phyloP scores from a whole-genome alignment of 2,888 invertebrate genomes.

The Taenaris catops region DNA sequence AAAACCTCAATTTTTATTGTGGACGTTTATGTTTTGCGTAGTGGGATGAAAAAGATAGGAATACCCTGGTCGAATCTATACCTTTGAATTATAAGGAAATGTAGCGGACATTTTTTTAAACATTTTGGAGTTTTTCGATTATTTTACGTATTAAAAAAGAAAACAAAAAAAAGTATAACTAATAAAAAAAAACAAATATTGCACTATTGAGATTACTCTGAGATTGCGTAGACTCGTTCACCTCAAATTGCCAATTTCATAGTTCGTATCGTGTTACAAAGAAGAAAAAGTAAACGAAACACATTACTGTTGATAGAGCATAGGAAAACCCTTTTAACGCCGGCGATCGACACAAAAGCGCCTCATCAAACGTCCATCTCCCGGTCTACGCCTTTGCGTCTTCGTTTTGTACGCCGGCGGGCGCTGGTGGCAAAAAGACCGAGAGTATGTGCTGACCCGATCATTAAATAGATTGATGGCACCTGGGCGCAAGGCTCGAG shows the following conservation, averaged over 20 bases:
- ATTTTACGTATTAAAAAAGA: too few species aligned
- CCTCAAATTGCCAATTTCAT: slow-evolving; percentile 27
- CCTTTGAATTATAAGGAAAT: too few species aligned
- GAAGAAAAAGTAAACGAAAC: slow-evolving; percentile 36
- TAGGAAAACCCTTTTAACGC: slow-evolving; percentile 65
- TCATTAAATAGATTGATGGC: slow-evolving; percentile 80
- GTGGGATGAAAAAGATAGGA: too few species aligned
- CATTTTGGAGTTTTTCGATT: too few species aligned
- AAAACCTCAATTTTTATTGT: too few species aligned
- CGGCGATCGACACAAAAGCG: slow-evolving; percentile 70
- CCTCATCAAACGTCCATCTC: slow-evolving; percentile 79
- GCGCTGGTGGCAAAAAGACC: slow-evolving; percentile 61
- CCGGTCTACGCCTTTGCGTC: slow-evolving; percentile 44
- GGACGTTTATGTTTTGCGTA: too few species aligned
- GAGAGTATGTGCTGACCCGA: slow-evolving; percentile 77
- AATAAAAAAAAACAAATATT: too few species aligned
- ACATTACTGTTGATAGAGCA: slow-evolving; percentile 49
- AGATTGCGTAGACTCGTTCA: too few species aligned
- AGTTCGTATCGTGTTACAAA: slow-evolving; percentile 24
- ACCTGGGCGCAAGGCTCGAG: slow-evolving; percentile 76
- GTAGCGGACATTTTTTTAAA: too few species aligned
- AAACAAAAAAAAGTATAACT: too few species aligned
- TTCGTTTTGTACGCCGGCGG: slow-evolving; percentile 59
- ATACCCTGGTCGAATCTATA: too few species aligned
- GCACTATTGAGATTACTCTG: too few species aligned